A percentile compares a stretch with the other conserved stretches of the same genome.
Evolutionary conservation across 1,140 invertebrate genomes (phyloP).

Genomic region (Chymomyza costata): DNA sequence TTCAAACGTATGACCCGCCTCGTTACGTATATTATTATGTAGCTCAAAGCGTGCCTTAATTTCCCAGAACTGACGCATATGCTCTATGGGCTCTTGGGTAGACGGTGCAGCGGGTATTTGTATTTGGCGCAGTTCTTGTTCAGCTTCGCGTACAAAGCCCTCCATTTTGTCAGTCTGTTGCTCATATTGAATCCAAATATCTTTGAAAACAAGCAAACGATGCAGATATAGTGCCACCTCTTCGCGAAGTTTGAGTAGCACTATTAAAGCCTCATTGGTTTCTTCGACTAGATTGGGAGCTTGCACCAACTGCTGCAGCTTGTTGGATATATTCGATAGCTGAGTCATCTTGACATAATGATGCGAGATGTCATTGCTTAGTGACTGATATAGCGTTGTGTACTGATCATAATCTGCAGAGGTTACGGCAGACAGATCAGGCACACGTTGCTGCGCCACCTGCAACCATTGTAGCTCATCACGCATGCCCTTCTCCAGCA

Average conservation of each 20-base stretch:
- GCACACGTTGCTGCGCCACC: slow-evolving; percentile 86
- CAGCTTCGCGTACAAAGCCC: slow-evolving; percentile 83
- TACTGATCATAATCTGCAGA: slow-evolving; percentile 89
- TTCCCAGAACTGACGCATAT: slow-evolving; percentile 90
- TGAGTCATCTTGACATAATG: slow-evolving; percentile 86
- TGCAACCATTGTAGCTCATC: slow-evolving; percentile 88
- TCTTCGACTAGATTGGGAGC: slow-evolving; percentile 83
- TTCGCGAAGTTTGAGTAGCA: slow-evolving; percentile 83
- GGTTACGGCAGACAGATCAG: slow-evolving; percentile 85
- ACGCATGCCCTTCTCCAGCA: slow-evolving; percentile 86
- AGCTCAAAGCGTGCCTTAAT: slow-evolving; percentile 91
- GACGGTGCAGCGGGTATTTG: slow-evolving; percentile 77
- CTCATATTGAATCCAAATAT: slow-evolving; percentile 85
- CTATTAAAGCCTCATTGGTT: slow-evolving; percentile 82
- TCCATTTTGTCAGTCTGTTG: slow-evolving; percentile 83
- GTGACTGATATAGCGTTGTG: slow-evolving; percentile 87
- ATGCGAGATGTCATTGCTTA: slow-evolving; percentile 84
- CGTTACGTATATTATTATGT: slow-evolving; percentile 85
- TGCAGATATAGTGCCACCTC: slow-evolving; percentile 83
- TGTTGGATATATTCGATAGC: slow-evolving; percentile 82
- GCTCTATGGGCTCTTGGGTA: slow-evolving; percentile 78
- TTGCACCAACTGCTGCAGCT: slow-evolving; percentile 83
- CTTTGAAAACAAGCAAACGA: slow-evolving; percentile 83
- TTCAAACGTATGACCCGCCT: slow-evolving; percentile 84
- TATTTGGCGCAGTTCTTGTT: slow-evolving; percentile 79